These are phyloP conservation scores for Danaus melanippus DNA, from an alignment of 1,140 invertebrate genomes.

Conservation along the genomic window DNA sequence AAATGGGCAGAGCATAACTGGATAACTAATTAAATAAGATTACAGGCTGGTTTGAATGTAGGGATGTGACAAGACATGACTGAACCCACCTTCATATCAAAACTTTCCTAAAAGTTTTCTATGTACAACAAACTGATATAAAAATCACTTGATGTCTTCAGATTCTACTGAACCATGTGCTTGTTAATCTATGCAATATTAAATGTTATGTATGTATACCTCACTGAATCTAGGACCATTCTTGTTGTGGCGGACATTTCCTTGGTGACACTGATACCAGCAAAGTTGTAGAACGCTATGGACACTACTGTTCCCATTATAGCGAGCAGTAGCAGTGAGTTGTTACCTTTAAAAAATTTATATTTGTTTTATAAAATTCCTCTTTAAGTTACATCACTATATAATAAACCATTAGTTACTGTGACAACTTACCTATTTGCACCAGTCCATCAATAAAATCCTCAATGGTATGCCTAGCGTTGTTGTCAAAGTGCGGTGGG, in stretches of 20 bases:
- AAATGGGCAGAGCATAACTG: no score
- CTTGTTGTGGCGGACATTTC: constrained; percentile 93
- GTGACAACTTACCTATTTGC: constrained; percentile 80
- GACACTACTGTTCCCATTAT: constrained; percentile 87
- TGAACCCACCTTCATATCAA: no score
- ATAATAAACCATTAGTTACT: background rate
- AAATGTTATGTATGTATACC: constrained; percentile 25
- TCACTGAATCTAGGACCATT: constrained; percentile 92
- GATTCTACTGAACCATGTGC: no score
- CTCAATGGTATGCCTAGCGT: constrained; percentile 86
- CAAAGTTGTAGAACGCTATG: constrained; percentile 97
- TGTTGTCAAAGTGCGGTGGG: constrained; percentile 81
- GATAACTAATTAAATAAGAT: no score
- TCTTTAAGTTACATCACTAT: background rate
- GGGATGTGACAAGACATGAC: no score
- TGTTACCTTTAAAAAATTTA: constrained; percentile 49
- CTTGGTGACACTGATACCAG: constrained; percentile 96
- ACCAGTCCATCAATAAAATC: constrained; percentile 87
- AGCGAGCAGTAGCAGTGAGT: constrained; percentile 51
- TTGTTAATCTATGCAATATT: no score
- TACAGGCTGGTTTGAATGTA: no score
- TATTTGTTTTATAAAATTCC: constrained; percentile 2
- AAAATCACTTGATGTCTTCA: no score
- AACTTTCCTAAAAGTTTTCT: no score
- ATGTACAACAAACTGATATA: no score